Conservation (phyloP, 2,888 invertebrate genomes). For the Allygus modestus region DNA sequence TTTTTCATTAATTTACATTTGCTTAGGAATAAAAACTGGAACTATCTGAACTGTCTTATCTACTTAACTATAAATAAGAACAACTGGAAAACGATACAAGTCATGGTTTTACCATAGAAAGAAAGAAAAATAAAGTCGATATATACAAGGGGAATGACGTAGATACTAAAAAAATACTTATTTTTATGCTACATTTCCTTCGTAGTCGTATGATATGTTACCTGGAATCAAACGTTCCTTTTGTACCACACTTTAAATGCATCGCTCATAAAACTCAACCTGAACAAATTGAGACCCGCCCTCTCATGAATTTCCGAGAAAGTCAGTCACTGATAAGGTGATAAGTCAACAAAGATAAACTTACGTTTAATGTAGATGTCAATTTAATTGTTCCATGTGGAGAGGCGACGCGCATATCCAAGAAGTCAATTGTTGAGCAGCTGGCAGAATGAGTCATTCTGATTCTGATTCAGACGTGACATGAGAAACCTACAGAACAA, state of each 20-base stretch:
- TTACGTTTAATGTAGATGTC: not conserved
- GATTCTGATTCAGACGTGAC: constrained; percentile 1
- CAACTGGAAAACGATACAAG: no score
- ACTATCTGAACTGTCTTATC: no score
- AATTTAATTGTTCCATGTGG: not conserved
- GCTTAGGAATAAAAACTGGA: no score
- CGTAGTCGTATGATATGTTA: no score
- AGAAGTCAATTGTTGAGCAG: not conserved
- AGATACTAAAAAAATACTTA: no score
- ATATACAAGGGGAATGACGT: no score
- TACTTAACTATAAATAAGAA: no score
- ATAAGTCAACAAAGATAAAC: not conserved
- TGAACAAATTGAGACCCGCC: not conserved
- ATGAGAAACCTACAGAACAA: constrained; percentile 16
- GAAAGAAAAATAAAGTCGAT: no score
- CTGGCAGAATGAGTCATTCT: not conserved
- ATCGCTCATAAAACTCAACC: not conserved
- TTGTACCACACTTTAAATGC: not conserved
- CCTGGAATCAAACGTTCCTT: not conserved
- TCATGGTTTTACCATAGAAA: no score
- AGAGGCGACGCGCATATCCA: not conserved
- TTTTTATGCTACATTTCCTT: no score
- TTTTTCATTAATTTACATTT: no score
- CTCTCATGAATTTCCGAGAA: not conserved
- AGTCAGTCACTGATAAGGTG: not conserved